Conservation (phyloP, 2,888 invertebrate genomes). For the Glaucopsyche alexis region DNA sequence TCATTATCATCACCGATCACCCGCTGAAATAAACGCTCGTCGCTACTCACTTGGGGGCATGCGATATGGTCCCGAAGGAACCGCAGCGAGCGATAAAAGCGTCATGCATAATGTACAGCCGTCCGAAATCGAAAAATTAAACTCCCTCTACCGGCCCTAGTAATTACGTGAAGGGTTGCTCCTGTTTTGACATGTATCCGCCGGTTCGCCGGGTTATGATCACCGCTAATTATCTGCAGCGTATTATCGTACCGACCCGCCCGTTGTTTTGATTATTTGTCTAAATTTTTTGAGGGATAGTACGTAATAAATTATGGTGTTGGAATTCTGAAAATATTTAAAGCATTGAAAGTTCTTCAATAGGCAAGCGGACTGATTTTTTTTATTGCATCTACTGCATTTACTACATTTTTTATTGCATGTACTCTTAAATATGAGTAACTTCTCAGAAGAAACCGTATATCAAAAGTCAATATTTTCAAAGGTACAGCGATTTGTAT, state of each 20-base stretch:
- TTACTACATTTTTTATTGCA: too few species aligned
- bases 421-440: too few species aligned
- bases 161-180: conserved; percentile 58
- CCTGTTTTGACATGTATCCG: conserved; percentile 55
- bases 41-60: conserved; percentile 37
- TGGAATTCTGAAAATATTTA: too few species aligned
- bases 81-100: conserved; percentile 77
- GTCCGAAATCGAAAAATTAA: conserved; percentile 80
- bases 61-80: conserved; percentile 67
- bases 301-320: too few species aligned
- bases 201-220: conserved; percentile 56
- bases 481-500: too few species aligned
- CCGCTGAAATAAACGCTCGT: conserved; percentile 39
- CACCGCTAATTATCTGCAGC: conserved; percentile 56
- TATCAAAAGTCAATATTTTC: too few species aligned
- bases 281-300: neutral
- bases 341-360: too few species aligned
- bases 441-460: too few species aligned
- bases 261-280: conserved; percentile 33
- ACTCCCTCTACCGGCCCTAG: conserved; percentile 70
- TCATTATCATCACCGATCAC: too few species aligned
- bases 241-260: conserved; percentile 42
- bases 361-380: too few species aligned
- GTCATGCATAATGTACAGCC: conserved; percentile 74
- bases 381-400: too few species aligned